Evolutionary conservation across 2,888 invertebrate species (phyloP).

Genomic region (Heliconius sara): DNA sequence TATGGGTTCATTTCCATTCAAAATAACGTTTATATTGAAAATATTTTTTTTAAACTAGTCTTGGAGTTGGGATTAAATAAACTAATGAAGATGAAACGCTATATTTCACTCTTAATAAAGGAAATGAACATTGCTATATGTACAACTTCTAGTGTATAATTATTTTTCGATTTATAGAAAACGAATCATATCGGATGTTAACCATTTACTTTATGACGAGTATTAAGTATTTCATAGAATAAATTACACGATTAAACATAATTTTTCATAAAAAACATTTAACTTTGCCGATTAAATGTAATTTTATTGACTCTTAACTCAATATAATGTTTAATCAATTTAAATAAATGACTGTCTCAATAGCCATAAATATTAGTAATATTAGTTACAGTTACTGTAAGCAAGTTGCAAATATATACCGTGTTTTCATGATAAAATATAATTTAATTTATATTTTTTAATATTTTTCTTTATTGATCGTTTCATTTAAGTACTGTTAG

Average conservation of each 20-base stretch:
- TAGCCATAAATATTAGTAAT: slow-evolving; percentile 4
- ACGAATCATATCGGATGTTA: slow-evolving; percentile 29
- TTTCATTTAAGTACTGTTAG: too few relatives aligned
- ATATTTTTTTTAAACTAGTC: too few relatives aligned
- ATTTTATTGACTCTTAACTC: slow-evolving; percentile 1
- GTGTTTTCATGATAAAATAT: neutral
- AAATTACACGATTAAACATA: slow-evolving; percentile 16
- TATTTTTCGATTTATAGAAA: slow-evolving; percentile 35
- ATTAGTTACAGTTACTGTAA: neutral
- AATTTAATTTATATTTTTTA: too few relatives aligned
- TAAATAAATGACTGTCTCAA: slow-evolving; percentile 1
- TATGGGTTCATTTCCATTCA: neutral
- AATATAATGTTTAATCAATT: slow-evolving; percentile 11
- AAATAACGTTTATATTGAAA: neutral
- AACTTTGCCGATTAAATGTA: neutral
- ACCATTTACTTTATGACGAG: slow-evolving; percentile 34
- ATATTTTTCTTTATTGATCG: too few relatives aligned
- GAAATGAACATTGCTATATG: slow-evolving; percentile 19
- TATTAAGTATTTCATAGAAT: slow-evolving; percentile 27
- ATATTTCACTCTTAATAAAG: slow-evolving; percentile 5
- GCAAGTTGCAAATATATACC: neutral
- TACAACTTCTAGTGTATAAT: slow-evolving; percentile 21
- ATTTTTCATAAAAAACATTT: neutral
- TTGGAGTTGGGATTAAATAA: neutral
- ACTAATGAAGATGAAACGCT: neutral